Evolutionary conservation across 2,113 vertebrate genomes (phyloP), one percentile per base, ranked within the genome.

Genomic region (Otis tarda): DNA sequence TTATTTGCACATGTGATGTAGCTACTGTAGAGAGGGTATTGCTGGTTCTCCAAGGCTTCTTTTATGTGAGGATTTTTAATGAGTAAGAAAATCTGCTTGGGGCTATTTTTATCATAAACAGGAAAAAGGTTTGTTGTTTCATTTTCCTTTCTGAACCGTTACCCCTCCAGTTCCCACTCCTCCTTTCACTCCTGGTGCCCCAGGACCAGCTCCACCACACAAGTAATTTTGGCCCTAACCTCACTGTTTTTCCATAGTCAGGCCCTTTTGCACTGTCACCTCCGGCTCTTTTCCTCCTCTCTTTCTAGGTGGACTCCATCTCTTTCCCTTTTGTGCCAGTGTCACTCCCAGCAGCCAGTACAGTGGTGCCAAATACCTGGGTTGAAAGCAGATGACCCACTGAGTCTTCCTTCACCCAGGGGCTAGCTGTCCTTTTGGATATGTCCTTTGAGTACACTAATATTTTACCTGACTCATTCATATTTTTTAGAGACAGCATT

Each of bases 41-140:
- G 17, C 50, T 85, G 13, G n/a, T 65, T 87, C 57, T 89, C 35
- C 39, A 35, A 78, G 35, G 49, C 6, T 25, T 23, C 24, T 92
- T 90, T 87, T 59, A 41, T 57, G 65, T 59, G 15, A 69, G 85
- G 41, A 57, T 60, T 93, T 95, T 71, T 88, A 75, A 47, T 84
- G 77, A 86, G n/a, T 30, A 78, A 1, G 17, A 93, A 92, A 81
- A 87, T 65, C 35, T 92, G 12, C 67, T 79, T 74, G 39, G 19
- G 55, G 45, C 17, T 87, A 56, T 70, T 90, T 94, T 76, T 83
- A 45, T 59, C 39, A 74, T 19, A 81, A 92, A 93, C 63, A 87
- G 79, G 63, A 71, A 92, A 61, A 79, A 57, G 18, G 12, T 64
- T 64, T 1, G 6, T 31, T 83, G 37, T 71, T 83, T 53, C 18